These are phyloP conservation scores for Gadopsis bispinosus DNA, from an alignment of 2,797 vertebrate species.

Conservation along the genomic window DNA sequence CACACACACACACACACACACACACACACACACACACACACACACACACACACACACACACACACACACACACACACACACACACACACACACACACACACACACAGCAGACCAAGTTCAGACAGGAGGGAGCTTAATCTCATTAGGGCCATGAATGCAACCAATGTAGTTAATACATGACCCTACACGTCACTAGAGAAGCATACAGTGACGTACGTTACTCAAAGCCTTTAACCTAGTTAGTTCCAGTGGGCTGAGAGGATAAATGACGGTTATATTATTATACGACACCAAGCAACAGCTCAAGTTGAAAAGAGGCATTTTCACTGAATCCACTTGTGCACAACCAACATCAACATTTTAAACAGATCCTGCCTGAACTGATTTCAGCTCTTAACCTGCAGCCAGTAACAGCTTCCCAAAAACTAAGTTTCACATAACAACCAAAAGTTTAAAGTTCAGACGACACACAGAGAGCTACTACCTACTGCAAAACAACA, in stretches of 20 bases:
- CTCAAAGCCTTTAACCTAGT: slow-evolving; percentile 12
- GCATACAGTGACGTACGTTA: slow-evolving; percentile 32
- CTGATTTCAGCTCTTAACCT: background rate
- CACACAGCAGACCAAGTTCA: slow-evolving; percentile 22
- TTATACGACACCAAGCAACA: slow-evolving; percentile 8
- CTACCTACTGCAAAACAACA: background rate
- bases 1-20: slow-evolving; percentile 7
- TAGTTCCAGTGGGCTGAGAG: background rate
- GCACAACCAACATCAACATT: background rate
- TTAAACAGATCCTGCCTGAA: background rate
- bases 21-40: slow-evolving; percentile 3
- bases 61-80: slow-evolving; percentile 8
- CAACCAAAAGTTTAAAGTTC: slow-evolving; percentile 56
- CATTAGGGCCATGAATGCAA: slow-evolving; percentile 45
- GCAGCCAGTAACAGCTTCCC: background rate
- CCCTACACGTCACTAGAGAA: slow-evolving; percentile 25
- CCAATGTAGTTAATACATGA: slow-evolving; percentile 46
- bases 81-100: slow-evolving; percentile 10
- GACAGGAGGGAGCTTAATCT: slow-evolving; percentile 47
- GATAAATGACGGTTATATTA: slow-evolving; percentile 2
- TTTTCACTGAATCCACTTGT: background rate
- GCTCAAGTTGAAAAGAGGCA: background rate
- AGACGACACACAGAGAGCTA: background rate
- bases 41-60: slow-evolving; percentile 6
- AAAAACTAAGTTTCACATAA: background rate